Conservation (phyloP, 2,797 vertebrate species). For the Hafferia zeledoni region DNA sequence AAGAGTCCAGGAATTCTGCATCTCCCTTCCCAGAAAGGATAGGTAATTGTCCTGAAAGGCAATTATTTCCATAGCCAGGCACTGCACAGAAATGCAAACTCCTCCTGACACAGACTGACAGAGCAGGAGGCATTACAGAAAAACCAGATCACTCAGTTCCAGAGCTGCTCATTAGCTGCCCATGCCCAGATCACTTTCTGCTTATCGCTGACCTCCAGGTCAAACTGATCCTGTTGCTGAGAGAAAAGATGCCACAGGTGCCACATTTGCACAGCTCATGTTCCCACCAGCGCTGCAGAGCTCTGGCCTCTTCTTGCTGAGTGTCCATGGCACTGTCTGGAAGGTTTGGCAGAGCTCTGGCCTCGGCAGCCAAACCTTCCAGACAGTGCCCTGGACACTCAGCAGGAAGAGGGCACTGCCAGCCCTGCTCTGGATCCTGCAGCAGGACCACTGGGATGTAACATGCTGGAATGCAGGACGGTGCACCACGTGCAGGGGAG, state of each 20-base stretch:
- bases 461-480: accelerated
- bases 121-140: neutral
- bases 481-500: neutral
- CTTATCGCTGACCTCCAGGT: neutral
- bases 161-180: neutral
- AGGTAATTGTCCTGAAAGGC: neutral
- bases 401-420: neutral
- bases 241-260: neutral
- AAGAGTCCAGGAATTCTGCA: neutral
- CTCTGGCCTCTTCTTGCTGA: neutral
- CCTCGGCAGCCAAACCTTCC: accelerated
- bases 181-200: neutral
- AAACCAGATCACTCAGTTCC: neutral
- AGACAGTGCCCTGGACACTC: accelerated
- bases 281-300: accelerated
- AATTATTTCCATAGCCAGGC: neutral
- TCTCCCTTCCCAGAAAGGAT: neutral
- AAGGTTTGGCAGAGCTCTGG: neutral
- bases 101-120: neutral
- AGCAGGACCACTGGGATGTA: neutral
- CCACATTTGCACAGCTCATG: neutral
- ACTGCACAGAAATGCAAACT: neutral
- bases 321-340: too few species aligned
- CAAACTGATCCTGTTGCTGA: neutral
- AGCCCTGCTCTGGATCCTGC: neutral